Base-by-base conservation (phyloP, 2,888 invertebrate species). In the Plutella xylostella region DNA sequence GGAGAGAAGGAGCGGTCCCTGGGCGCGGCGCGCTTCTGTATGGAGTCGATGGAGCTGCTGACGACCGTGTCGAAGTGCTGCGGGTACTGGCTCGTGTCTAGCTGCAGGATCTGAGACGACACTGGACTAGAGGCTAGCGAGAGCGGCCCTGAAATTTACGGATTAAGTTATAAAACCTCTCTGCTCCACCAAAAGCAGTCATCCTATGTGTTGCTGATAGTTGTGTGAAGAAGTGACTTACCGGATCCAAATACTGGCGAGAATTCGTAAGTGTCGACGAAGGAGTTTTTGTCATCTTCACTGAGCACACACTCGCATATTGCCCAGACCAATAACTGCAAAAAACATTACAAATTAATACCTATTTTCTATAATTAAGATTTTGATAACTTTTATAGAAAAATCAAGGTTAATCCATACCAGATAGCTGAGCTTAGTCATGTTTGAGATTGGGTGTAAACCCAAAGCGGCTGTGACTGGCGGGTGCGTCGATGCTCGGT, bases 221-320 rank as follows among this genome's bases (percentile, higher is more conserved):
- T n/a, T n/a, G n/a, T n/a, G n/a, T n/a, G n/a, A n/a, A n/a, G n/a
- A n/a, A n/a, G n/a, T n/a, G n/a, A 54, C 43, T 71, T 67, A 48
- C 70, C 73, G 43, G 77, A 66, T 43, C 74, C 67, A 51, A 87
- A 86, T 57, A 87, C 72, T n/a, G 83, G 70, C 9, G 77, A 73
- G 58, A 87, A 88, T 64, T 87, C 87, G 59, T 86, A 67, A 12
- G 87, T 83, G 50, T 80, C 73, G 19, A 85, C 84, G 56, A 83
- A 86, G 53, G 28, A 25, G 5, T 82, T 86, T 53, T 67, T 65
- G 50, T 70, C 71, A 54, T 72, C 71, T 53, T 56, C 63, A 48
- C 68, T 58, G 52, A 68, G 55, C 53, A 75, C 72, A 63, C 67
- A 73, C 52, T 70, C 71, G 66, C 70, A 73, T 61, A 76, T 61